Percentiles rank a stretch among this genome's conserved stretches.
phyloP scores from a whole-genome alignment of 2,797 vertebrate genomes.

The Margarornis squamiger region DNA sequence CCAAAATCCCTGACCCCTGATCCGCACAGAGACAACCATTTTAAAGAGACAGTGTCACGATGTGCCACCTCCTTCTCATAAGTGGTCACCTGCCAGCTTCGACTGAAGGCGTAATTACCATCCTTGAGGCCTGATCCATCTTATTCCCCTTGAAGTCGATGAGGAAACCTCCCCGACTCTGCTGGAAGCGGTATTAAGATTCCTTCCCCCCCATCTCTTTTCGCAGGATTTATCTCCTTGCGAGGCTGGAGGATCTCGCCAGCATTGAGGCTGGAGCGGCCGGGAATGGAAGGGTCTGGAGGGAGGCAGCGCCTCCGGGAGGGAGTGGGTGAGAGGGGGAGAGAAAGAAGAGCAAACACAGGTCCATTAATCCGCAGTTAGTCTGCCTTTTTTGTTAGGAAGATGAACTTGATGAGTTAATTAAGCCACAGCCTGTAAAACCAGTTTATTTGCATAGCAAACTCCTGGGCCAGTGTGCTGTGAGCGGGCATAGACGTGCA shows the following conservation, averaged over 20 bases:
- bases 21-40: neutral
- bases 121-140: slow-evolving; percentile 58
- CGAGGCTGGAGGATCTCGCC: neutral
- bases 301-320: neutral
- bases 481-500: slow-evolving; percentile 77
- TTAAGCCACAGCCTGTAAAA: slow-evolving; percentile 86
- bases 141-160: slow-evolving; percentile 65
- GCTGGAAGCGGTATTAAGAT: slow-evolving; percentile 49
- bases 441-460: slow-evolving; percentile 87
- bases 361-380: slow-evolving; percentile 84
- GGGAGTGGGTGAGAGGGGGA: neutral
- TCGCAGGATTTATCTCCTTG: slow-evolving; percentile 35
- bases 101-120: slow-evolving; percentile 1
- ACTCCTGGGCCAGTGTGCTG: slow-evolving; percentile 84
- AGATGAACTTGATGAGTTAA: slow-evolving; percentile 88
- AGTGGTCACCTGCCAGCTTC: slow-evolving; percentile 31
- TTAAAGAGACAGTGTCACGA: slow-evolving; percentile 25
- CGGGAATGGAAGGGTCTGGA: neutral
- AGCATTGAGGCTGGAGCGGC: neutral
- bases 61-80: slow-evolving; percentile 47
- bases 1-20: slow-evolving; percentile 51
- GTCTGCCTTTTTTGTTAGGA: slow-evolving; percentile 82
- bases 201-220: neutral
- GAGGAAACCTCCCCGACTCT: slow-evolving; percentile 63
- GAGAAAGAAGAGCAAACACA: slow-evolving; percentile 76